Evolutionary conservation across 2,797 vertebrate species (phyloP), one percentile per base, ranked within the genome.

Genomic region (Intellagama lesueurii): DNA sequence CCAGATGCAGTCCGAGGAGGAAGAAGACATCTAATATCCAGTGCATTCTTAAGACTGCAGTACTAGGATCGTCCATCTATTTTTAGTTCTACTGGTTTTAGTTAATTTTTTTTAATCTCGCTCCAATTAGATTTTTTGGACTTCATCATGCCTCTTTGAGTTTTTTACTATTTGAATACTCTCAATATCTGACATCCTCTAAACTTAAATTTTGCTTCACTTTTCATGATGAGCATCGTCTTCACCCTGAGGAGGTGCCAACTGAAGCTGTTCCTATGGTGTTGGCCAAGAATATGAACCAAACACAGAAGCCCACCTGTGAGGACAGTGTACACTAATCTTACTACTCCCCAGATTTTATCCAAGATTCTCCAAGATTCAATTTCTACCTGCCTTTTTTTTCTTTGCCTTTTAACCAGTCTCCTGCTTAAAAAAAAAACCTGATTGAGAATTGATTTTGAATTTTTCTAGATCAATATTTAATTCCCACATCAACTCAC

Each of bases 391-490:
- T 83, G 81, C 52, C 52, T 49, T 76, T 89, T 82, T 24, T 5
- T 30, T 68, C 68, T 81, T 80, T 89, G 76, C 52, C 79, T 77
- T 87, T 70, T 70, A 83, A 90, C 52, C 52, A 77, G 19, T 66
- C 56, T 81, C 56, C 32, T 68, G 8, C 64, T 70, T 56, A 1
- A 64, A 64, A 22, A 86, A 86, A 69, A 47, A 75, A 68, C n/a
- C 64, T 64, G 91, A 92, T 81, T 88, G 76, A 92, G 93, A 95
- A 94, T 90, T 87, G 91, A 89, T 88, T 93, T 78, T 91, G 93
- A 87, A 83, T 88, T 91, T 92, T 93, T 87, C 49, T 73, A 81
- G 90, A 78, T 94, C 94, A 94, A 91, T 87, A 91, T 69, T 56
- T 89, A 86, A 83, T 64, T 79, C 87, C 47, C 3, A 16, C 81